Percentiles rank a stretch among this genome's conserved stretches.
Conservation (phyloP, 2,888 invertebrate species). For the Xanthia togata region DNA sequence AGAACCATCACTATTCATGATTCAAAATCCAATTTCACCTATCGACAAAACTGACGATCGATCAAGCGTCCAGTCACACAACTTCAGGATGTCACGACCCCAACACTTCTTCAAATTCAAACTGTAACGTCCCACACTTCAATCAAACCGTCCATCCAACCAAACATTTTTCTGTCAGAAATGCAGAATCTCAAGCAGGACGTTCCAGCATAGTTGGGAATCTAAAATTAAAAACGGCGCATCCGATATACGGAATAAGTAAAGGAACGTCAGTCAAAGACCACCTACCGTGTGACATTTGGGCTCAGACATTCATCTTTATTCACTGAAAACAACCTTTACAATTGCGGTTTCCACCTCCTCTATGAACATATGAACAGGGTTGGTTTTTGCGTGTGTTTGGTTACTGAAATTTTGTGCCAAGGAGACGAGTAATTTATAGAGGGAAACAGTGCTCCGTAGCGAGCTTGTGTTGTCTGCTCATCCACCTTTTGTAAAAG, state of each 20-base stretch:
- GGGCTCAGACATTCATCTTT: slow-evolving; percentile 86
- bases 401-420: slow-evolving; percentile 50
- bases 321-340: slow-evolving; percentile 74
- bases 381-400: slow-evolving; percentile 37
- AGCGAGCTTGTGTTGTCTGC: slow-evolving; percentile 51
- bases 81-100: not conserved
- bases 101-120: slow-evolving; percentile 19
- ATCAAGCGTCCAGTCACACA: slow-evolving; percentile 10
- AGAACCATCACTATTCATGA: not conserved
- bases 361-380: accelerated
- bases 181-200: slow-evolving; percentile 14
- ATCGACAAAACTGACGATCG: slow-evolving; percentile 1
- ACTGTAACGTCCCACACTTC: slow-evolving; percentile 1
- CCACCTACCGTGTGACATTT: slow-evolving; percentile 85
- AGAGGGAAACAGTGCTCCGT: slow-evolving; percentile 67
- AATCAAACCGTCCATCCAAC: not conserved
- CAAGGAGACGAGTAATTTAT: slow-evolving; percentile 81
- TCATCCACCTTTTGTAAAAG: slow-evolving; percentile 63
- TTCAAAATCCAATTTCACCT: slow-evolving; percentile 16
- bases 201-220: slow-evolving; percentile 33
- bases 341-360: not conserved
- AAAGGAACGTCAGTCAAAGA: slow-evolving; percentile 86
- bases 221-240: slow-evolving; percentile 84
- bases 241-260: slow-evolving; percentile 71
- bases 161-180: not conserved